Conservation (phyloP, 2,888 invertebrate species). For the Bugula neritina region DNA sequence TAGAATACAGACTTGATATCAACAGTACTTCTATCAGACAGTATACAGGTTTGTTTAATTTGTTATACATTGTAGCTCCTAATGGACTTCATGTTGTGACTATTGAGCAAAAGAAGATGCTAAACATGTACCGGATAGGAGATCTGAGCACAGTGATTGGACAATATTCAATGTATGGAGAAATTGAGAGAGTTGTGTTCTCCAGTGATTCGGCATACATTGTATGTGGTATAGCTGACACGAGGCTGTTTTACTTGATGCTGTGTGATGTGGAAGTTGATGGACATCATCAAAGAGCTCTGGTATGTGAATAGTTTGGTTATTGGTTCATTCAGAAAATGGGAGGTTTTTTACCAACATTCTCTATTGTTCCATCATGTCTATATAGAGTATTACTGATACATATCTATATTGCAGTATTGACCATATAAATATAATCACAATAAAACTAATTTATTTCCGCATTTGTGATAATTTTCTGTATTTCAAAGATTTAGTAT, state of each 20-base stretch:
- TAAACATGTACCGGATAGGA: not conserved
- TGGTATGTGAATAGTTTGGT: not conserved
- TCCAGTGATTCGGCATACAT: constrained; percentile 4
- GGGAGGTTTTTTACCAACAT: too few species aligned
- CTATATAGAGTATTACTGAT: too few species aligned
- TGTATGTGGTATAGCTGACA: constrained; percentile 12
- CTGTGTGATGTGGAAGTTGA: constrained; percentile 1
- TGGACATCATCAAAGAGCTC: not conserved
- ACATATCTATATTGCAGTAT: too few species aligned
- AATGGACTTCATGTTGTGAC: not conserved
- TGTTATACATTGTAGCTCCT: not conserved
- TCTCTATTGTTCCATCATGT: too few species aligned
- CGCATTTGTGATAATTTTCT: too few species aligned
- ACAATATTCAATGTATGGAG: constrained; percentile 22
- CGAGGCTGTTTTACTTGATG: constrained; percentile 6
- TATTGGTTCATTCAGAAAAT: not conserved
- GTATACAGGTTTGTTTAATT: not conserved
- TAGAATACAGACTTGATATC: not conserved
- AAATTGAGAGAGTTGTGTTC: constrained; percentile 1
- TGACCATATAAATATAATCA: too few species aligned
- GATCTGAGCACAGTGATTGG: constrained; percentile 2
- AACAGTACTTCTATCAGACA: not conserved
- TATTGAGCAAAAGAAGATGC: constrained; percentile 21
- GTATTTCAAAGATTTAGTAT: too few species aligned
- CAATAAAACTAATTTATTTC: too few species aligned